Evolutionary conservation across 2,888 invertebrate genomes (phyloP), one percentile per base, ranked within the genome.

Genomic region (Ctena decussata): DNA sequence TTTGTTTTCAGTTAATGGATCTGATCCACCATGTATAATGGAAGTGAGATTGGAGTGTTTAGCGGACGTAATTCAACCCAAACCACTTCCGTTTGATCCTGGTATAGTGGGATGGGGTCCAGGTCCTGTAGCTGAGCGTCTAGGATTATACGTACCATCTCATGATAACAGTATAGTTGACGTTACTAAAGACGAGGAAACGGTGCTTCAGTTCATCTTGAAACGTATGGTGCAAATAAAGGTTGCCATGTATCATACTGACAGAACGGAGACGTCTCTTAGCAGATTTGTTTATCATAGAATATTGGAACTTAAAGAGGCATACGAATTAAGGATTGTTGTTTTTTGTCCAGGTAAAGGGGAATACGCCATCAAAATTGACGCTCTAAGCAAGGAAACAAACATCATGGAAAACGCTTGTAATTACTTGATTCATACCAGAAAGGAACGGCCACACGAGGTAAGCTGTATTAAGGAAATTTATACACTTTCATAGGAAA

Each of bases 21-120:
- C 76, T 69, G 80, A 81, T 8, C 87, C 85, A 27, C 87, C 82
- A 2, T 87, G 87, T 83, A 85, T 87, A 21, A 77, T 85, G 77
- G 83, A 87, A 12, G 70, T 81, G 0, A 65, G 75, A 37, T 49
- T 87, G 8, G 73, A 65, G 8, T 85, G 87, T 60, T 65, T 73
- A 21, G 44, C 49, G 3, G 32, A 82, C 1, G 21, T 73, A 1
- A 49, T 57, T 30, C 39, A 73, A 37, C 70, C 73, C 0, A 30
- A 75, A 12, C 87, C 85, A 18, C 41, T 87, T 21, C 87, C 87
- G 5, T 85, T 87, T 81, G 87, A 87, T 37, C 83, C 87, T 12
- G 85, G 85, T 30, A 46, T 83, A 30, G 74, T 85, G 2, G 87
- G 87, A 24, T 87, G 87, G 87, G 87, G 87, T 3, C 85, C 85